Evolutionary conservation across 2,888 invertebrate species (phyloP), one percentile per base, ranked within the genome.

Genomic region (Thymelicus acteon): DNA sequence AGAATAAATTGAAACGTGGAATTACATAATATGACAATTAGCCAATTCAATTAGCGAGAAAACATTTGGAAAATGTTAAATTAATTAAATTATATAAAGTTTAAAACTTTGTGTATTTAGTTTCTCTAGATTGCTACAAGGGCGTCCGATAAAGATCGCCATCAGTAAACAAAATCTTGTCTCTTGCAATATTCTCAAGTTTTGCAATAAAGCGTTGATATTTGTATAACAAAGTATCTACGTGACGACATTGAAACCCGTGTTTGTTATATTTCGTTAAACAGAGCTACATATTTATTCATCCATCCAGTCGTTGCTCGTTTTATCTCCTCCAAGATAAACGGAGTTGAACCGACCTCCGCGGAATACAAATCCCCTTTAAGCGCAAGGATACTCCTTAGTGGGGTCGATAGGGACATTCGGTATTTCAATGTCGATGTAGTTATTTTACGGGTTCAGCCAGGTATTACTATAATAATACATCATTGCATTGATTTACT

Each of bases 321-420:
- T 67, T 67, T 61, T 67, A 58, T 61, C 67, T 60, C 60, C 67
- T 57, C 66, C 13, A 37, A 67, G 61, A 62, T 37, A 68, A 68
- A 68, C 54, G 68, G 61, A 19, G 48, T 6, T 47, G 10, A 47
- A 39, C 54, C 39, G 60, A 40, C 68, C 68, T 61, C 37, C 31
- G 0, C 67, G 61, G 68, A 68, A 68, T 68, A 68, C 68, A 62
- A 62, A 68, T 68, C 68, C 62, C 47, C 39, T 68, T 62, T 62
- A 62, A 52, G 52, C 52, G 52, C 60, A 61, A 31, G 60, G 60
- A 39, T 57, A 31, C 24, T 10, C 12, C 54, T 24, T 24, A 24
- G 24, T 54, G 24, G 54, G 54, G 54, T 52, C 10, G 24, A 54
- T 24, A 3, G 24, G 24, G 54, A 54, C 54, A 54, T 4, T 54